Base-by-base conservation (phyloP, 92 coral and sea anemone genomes). In the Epizoanthus rinbou region DNA sequence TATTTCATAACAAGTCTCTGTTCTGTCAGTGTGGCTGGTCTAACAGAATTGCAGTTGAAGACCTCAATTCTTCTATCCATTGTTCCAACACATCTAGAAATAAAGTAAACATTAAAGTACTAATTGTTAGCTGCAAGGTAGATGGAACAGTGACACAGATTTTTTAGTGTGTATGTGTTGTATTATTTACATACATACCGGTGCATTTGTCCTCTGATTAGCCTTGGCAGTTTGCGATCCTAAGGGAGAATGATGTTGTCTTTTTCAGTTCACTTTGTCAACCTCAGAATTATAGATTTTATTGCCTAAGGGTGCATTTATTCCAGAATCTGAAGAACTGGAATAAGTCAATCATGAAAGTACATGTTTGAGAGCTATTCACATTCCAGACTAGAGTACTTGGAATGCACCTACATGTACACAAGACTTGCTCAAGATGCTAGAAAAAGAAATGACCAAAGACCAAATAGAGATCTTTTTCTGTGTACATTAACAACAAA, bases 201-300 rank as follows among this genome's bases (percentile, higher is more conserved):
- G 94, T 94, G 93, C 81, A 67, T 88, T 80, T 94, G 94, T 8
- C 99, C 98, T 80, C 99, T 86, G 58, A 93, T 91, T 62, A 97
- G 69, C 58, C 99, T 91, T 84, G 98, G 98, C 25, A 97, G 86
- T 52, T 65, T 87, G 8, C 93, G 95, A 84, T 97, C 99, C 99
- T 97, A 33, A 74, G 43, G 39, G 69, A 73, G 16, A 47, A 59
- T 25, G 50, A 50, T 50, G 54, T 50, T 13, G 9, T 50, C 54
- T 10, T 9, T 50, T 50, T 13, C 54, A 50, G 54, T 50, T 37
- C 43, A 37, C 43, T 37, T 37, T 37, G 43, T 37, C 43, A 37
- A 37, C 43, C 6, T 37, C 43, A 3, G 43, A 37, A 37, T 37
- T 47, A 47, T 47, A 9, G 11, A 47, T 47, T 47, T 47, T 47